A percentile compares a stretch with the other conserved stretches of the same genome.
Conservation (phyloP, 2,797 vertebrate genomes). For the Threskiornis aethiopicus region DNA sequence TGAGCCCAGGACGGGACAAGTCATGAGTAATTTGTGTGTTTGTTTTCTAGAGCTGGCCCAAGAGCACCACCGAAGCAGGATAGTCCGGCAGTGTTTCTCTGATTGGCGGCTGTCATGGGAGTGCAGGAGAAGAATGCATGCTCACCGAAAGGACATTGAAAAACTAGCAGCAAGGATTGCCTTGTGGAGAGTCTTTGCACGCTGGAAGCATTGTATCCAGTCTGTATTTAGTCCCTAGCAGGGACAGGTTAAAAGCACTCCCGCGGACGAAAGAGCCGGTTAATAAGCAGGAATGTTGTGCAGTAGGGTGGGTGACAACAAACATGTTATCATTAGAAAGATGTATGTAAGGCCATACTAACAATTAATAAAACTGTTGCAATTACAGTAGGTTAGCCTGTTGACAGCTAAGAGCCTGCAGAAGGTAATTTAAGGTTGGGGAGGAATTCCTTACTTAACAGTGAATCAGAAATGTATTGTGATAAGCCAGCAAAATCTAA, state of each 20-base stretch:
- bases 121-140: slow-evolving; percentile 51
- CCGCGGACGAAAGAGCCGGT: accelerated
- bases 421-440: neutral
- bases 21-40: neutral
- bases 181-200: slow-evolving; percentile 70
- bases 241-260: neutral
- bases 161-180: slow-evolving; percentile 63
- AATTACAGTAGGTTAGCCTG: neutral
- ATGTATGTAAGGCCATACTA: neutral
- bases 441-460: neutral
- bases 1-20: neutral
- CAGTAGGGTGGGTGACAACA: accelerated
- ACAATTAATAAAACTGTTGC: neutral
- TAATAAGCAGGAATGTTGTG: neutral
- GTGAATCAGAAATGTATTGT: neutral
- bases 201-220: slow-evolving; percentile 90
- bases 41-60: slow-evolving; percentile 76
- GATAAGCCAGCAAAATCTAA: neutral
- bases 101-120: slow-evolving; percentile 75
- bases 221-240: neutral
- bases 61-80: neutral
- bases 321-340: neutral
- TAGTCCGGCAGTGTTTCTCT: slow-evolving; percentile 71
- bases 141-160: slow-evolving; percentile 44
- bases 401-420: neutral